These are phyloP conservation scores for Petroica traversi DNA, from an alignment of 2,113 vertebrate genomes.

Conservation along the genomic window DNA sequence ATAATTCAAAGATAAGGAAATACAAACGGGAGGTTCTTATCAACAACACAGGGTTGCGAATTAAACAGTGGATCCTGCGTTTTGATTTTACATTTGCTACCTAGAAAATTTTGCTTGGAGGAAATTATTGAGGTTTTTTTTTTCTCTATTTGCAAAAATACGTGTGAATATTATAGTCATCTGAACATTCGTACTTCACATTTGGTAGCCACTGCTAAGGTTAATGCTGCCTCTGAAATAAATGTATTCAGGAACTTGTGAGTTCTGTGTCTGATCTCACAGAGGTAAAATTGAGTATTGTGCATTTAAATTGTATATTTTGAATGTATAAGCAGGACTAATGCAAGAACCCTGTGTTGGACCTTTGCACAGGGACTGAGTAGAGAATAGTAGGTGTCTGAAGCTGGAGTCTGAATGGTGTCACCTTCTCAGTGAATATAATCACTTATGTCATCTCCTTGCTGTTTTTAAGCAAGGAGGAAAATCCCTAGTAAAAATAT, in stretches of 20 bases:
- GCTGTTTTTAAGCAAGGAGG: neutral
- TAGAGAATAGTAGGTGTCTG: neutral
- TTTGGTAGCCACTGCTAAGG: neutral
- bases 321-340: neutral
- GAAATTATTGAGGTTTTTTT: neutral
- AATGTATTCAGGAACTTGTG: neutral
- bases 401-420: neutral
- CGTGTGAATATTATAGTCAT: neutral
- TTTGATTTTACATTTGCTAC: neutral
- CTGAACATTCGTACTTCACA: neutral
- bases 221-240: neutral
- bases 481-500: neutral
- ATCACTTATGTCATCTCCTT: neutral
- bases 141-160: neutral
- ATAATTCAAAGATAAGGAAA: slow-evolving; percentile 45
- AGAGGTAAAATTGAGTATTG: neutral
- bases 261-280: neutral
- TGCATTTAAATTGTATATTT: neutral
- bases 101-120: neutral
- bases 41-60: neutral
- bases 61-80: neutral
- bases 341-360: neutral
- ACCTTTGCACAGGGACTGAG: neutral
- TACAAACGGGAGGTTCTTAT: neutral
- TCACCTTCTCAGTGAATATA: neutral